Conservation (phyloP, 2,888 invertebrate genomes). For the Eristalis intricaria region DNA sequence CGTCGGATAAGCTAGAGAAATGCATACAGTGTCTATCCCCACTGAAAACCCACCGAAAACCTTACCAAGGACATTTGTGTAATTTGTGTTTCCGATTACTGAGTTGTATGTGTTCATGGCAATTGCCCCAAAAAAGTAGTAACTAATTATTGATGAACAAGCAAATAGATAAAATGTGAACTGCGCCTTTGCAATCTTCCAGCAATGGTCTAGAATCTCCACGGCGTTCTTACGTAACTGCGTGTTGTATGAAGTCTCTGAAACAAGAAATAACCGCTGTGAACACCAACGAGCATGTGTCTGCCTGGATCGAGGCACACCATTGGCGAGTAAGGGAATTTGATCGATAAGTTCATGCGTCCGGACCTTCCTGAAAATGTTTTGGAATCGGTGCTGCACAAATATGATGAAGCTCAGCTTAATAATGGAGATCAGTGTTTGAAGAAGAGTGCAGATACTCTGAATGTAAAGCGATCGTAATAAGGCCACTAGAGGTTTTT, state of each 20-base stretch:
- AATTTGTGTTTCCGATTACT: constrained; percentile 67
- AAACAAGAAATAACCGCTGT: neutral
- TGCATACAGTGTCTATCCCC: neutral
- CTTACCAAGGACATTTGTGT: constrained; percentile 74
- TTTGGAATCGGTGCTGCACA: constrained; percentile 31
- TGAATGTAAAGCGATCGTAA: neutral
- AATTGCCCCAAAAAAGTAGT: constrained; percentile 74
- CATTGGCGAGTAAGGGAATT: constrained; percentile 21
- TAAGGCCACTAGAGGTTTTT: neutral
- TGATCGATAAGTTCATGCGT: constrained; percentile 49
- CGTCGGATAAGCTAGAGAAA: constrained; percentile 74
- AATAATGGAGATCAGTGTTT: constrained; percentile 38
- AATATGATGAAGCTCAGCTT: constrained; percentile 33
- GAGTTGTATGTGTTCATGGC: constrained; percentile 74
- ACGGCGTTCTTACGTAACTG: constrained; percentile 73
- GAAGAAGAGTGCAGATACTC: constrained; percentile 37
- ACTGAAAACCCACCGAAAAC: neutral
- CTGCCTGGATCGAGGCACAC: neutral
- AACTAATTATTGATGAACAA: constrained; percentile 71
- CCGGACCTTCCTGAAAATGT: constrained; percentile 2
- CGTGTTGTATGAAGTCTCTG: constrained; percentile 74
- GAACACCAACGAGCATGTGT: no score
- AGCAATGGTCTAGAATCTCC: constrained; percentile 73
- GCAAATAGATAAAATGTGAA: constrained; percentile 74
- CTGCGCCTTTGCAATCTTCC: constrained; percentile 75